Evolutionary conservation across 2,113 vertebrate genomes (phyloP).

Genomic region (Saccopteryx bilineata): DNA sequence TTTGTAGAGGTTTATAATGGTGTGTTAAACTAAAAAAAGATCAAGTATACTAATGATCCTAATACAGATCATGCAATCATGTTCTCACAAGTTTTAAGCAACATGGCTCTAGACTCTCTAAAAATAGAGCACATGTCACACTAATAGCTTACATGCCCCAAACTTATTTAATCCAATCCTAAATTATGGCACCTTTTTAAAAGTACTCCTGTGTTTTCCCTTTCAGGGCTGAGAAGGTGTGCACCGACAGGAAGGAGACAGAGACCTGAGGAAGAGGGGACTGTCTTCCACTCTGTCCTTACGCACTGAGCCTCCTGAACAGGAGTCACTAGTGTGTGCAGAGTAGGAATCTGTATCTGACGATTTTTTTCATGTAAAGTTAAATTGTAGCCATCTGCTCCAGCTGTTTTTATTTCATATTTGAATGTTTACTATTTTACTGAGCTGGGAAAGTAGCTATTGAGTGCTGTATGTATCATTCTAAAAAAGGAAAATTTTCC

Average conservation of each 20-base stretch:
- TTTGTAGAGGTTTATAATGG: conserved; percentile 75
- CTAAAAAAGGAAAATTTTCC: conserved; percentile 60
- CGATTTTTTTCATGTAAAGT: conserved; percentile 78
- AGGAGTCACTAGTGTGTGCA: conserved; percentile 69
- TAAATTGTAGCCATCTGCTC: conserved; percentile 81
- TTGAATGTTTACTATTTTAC: conserved; percentile 83
- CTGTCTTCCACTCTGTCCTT: conserved; percentile 16
- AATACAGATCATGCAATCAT: conserved; percentile 78
- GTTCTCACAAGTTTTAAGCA: conserved; percentile 79
- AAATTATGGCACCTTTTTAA: conserved; percentile 20
- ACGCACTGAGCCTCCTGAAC: conserved; percentile 43
- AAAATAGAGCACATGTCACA: conserved; percentile 74
- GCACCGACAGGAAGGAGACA: background rate
- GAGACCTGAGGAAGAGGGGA: background rate
- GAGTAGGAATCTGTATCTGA: conserved; percentile 72
- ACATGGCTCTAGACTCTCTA: conserved; percentile 74
- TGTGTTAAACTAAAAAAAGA: conserved; percentile 75
- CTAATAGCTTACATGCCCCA: conserved; percentile 81
- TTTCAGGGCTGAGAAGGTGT: background rate
- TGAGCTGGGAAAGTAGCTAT: conserved; percentile 74
- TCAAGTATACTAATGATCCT: conserved; percentile 79
- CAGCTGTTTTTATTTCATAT: conserved; percentile 82
- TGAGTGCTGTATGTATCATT: conserved; percentile 54
- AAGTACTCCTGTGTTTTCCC: conserved; percentile 10
- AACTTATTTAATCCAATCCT: conserved; percentile 72